These are phyloP conservation scores for Tethea ocularis DNA, from an alignment of 2,888 invertebrate genomes.

Conservation along the genomic window DNA sequence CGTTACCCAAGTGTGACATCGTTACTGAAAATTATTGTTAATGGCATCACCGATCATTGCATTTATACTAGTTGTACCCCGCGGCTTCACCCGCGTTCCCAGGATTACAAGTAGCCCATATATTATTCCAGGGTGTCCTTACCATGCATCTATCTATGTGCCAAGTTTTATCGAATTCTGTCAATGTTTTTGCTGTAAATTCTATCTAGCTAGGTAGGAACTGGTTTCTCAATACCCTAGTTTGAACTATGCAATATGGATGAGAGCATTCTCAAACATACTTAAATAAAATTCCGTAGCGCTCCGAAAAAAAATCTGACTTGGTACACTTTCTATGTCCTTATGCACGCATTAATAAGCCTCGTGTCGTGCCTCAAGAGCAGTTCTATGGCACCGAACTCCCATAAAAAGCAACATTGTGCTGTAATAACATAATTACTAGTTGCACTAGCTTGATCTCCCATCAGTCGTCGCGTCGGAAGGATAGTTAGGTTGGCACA, in stretches of 20 bases:
- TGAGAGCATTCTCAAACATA: too few species aligned
- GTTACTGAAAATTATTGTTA: neutral
- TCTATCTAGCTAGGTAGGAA: too few species aligned
- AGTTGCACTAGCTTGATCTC: neutral
- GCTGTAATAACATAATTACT: constrained; percentile 1
- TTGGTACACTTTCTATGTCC: neutral
- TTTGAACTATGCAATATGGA: too few species aligned
- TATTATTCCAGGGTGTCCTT: too few species aligned
- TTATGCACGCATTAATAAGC: neutral
- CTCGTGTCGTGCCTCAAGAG: neutral
- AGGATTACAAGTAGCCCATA: too few species aligned
- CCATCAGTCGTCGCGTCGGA: neutral
- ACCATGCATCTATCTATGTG: too few species aligned
- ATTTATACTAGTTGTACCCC: neutral
- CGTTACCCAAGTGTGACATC: neutral
- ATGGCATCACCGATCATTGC: neutral
- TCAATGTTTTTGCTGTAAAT: too few species aligned
- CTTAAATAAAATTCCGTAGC: too few species aligned
- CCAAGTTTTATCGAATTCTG: too few species aligned
- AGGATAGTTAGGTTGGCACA: constrained; percentile 14
- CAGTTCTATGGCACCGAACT: neutral
- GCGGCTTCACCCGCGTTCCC: too few species aligned
- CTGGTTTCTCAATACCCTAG: too few species aligned
- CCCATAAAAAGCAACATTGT: neutral
- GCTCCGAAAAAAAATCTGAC: too few species aligned